A percentile compares a stretch with the other conserved stretches of the same genome.
Evolutionary conservation across 1,140 invertebrate species (phyloP).

Genomic region (Scaptomyza pallida): DNA sequence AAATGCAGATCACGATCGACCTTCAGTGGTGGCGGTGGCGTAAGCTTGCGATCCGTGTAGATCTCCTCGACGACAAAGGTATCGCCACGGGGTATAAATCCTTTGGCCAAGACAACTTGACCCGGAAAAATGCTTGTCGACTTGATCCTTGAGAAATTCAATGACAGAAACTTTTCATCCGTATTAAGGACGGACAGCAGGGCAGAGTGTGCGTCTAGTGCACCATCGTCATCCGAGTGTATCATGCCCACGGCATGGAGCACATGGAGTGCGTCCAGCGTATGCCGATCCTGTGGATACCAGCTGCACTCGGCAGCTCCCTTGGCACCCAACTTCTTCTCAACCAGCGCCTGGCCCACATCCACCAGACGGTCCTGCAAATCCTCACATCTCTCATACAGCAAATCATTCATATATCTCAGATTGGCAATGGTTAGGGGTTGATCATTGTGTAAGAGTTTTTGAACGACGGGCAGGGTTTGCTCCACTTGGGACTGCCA

Average conservation of each 20-base stretch:
- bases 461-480: constrained; percentile 48
- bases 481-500: constrained; percentile 62
- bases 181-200: constrained; percentile 88
- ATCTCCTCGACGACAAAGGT: constrained; percentile 88
- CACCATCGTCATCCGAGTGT: constrained; percentile 89
- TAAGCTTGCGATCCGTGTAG: constrained; percentile 84
- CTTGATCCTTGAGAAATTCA: constrained; percentile 87
- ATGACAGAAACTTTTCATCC: constrained; percentile 80
- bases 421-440: constrained; percentile 51
- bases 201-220: constrained; percentile 88
- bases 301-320: constrained; percentile 59
- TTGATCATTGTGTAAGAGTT: constrained; percentile 47
- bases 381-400: constrained; percentile 57
- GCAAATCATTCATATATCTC: constrained; percentile 65
- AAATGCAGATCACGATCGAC: constrained; percentile 87
- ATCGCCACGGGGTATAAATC: constrained; percentile 89
- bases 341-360: constrained; percentile 50
- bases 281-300: constrained; percentile 65
- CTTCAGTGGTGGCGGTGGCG: constrained; percentile 55
- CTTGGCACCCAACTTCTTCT: constrained; percentile 58
- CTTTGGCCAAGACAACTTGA: constrained; percentile 91
- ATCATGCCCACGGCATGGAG: constrained; percentile 87
- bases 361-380: constrained; percentile 56
- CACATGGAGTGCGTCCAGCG: constrained; percentile 53
- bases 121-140: constrained; percentile 93